Evolutionary conservation across 2,113 vertebrate species (phyloP), one percentile per base, ranked within the genome.

Genomic region (Tautogolabrus adspersus): DNA sequence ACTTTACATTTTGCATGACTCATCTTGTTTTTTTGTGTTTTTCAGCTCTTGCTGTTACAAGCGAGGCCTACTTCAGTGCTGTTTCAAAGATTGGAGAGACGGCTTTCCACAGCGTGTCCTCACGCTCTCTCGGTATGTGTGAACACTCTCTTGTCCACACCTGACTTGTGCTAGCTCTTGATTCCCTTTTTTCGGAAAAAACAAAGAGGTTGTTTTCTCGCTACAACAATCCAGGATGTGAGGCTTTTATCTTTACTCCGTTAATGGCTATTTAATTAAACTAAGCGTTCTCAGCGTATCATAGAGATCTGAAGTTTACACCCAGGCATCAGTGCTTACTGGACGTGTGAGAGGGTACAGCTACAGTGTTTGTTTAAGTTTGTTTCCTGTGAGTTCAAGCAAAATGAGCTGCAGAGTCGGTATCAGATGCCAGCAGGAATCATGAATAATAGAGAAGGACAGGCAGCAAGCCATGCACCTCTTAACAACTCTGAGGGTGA

Each of bases 1-100:
- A 34, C 30, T 34, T 34, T 34, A 34, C 30, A 34, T 6, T 34
- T 34, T 34, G 30, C 3, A 34, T 34, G 30, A 34, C 30, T 34
- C 30, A 34, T 34, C 30, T 34, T 34, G 30, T 34, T 4, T 34
- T 5, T 34, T 34, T 77, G 40, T 81, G 58, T 86, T 37, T 79
- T 88, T 66, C 72, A 99, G 98, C 93, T 3, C 90, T 99, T 55
- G 94, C 96, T 0, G 86, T 89, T 40, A 96, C 95, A 0, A 96
- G 97, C 3, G 96, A 98, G 62, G 93, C 96, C 16, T 99, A 99
- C 88, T 99, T 97, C 88, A 95, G 76, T 0, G 95, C 95, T 0
- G 94, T 99, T 0, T 95, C 96, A 84, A 96, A 95, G 93, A 96
- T 98, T 1, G 98, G 96, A 58, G 95, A 98, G 79, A 96, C 92